Percentiles rank a stretch among this genome's conserved stretches.
phyloP scores from a whole-genome alignment of 2,888 invertebrate genomes.

The Formica aserva region DNA sequence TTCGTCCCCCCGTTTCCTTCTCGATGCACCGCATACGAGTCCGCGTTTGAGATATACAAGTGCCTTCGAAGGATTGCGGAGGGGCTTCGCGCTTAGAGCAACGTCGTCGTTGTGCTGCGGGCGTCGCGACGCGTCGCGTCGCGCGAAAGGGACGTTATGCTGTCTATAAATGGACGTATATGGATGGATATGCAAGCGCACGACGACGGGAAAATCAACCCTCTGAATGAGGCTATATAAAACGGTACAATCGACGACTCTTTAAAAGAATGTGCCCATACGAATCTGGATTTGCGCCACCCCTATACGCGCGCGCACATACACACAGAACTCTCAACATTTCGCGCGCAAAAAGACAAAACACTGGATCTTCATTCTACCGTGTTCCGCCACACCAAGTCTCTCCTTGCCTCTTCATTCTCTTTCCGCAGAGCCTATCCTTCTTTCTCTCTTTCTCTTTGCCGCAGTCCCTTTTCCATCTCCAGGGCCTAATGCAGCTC shows the following conservation, averaged over 20 bases:
- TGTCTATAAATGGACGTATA: constrained; percentile 65
- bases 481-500: constrained; percentile 84
- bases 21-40: constrained; percentile 68
- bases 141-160: constrained; percentile 48
- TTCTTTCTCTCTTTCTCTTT: constrained; percentile 31
- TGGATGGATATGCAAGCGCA: constrained; percentile 68
- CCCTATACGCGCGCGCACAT: constrained; percentile 69
- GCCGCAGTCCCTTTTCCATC: constrained; percentile 68
- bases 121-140: constrained; percentile 59
- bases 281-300: constrained; percentile 78
- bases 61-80: constrained; percentile 61
- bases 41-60: constrained; percentile 71
- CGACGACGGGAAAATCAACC: constrained; percentile 79
- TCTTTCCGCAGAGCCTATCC: constrained; percentile 56
- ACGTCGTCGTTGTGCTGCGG: constrained; percentile 79
- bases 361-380: constrained; percentile 85
- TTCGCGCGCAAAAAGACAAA: constrained; percentile 80
- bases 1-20: constrained; percentile 71
- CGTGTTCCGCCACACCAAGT: constrained; percentile 79
- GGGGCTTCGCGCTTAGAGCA: constrained; percentile 72
- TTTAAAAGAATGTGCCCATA: constrained; percentile 83
- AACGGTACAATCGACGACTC: constrained; percentile 84
- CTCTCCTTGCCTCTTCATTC: constrained; percentile 57
- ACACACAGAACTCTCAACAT: constrained; percentile 55
- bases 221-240: constrained; percentile 80